Evolutionary conservation across 2,888 invertebrate species (phyloP).

Genomic region (Luffia ferchaultella): DNA sequence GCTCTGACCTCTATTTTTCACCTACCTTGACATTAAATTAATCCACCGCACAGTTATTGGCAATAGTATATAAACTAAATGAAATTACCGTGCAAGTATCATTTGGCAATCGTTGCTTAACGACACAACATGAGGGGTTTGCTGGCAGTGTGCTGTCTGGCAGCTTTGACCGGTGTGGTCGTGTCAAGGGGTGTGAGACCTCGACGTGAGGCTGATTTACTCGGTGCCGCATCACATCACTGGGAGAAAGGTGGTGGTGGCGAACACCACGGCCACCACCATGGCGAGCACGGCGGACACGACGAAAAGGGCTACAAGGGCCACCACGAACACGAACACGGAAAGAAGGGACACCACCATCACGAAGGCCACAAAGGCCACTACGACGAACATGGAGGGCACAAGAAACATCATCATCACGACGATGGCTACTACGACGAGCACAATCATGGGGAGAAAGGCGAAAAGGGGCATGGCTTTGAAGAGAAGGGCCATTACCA

Average conservation of each 20-base stretch:
- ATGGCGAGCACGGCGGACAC: conserved; percentile 70
- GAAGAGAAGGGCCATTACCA: conserved; percentile 74
- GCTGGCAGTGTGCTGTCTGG: conserved; percentile 30
- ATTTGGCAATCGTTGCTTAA: conserved; percentile 54
- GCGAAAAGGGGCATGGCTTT: conserved; percentile 65
- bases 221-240: conserved; percentile 51
- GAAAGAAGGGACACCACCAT: conserved; percentile 75
- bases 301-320: conserved; percentile 76
- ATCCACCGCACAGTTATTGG: conserved; percentile 34
- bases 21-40: conserved; percentile 54
- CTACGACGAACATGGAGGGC: conserved; percentile 67
- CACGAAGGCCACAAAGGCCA: conserved; percentile 70
- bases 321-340: conserved; percentile 71
- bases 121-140: conserved; percentile 39
- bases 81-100: conserved; percentile 48
- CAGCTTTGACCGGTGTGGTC: conserved; percentile 44
- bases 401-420: conserved; percentile 71
- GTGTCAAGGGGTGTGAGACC: conserved; percentile 56
- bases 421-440: conserved; percentile 72
- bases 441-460: conserved; percentile 71
- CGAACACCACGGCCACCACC: conserved; percentile 69
- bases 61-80: conserved; percentile 58
- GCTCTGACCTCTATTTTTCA: conserved; percentile 38
- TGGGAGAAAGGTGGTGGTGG: conserved; percentile 68
- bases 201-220: conserved; percentile 53